Evolutionary conservation across 2,888 invertebrate species (phyloP), one percentile per base, ranked within the genome.

Genomic region (Euplexia lucipara): DNA sequence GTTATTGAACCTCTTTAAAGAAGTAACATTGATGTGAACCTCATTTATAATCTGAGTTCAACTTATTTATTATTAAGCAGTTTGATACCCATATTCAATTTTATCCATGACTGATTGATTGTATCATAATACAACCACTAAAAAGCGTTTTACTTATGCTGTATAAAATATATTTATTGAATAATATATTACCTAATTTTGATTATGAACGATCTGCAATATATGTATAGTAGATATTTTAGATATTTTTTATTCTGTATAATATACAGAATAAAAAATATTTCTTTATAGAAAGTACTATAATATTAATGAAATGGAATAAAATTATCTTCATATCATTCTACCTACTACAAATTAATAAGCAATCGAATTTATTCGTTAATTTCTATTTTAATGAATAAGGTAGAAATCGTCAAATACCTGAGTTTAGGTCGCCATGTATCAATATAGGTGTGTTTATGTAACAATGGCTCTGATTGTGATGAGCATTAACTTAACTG

Each of bases 151-250:
- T 35, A 22, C 48, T 22, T 14, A 42, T 30, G 14, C 16, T 70
- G 41, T 70, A 60, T 30, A 49, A 45, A 72, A 72, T 44, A 71
- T 47, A 5, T 37, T 37, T 48, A 32, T 48, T 48, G n/a, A 44
- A 37, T 49, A 44, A 39, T 39, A 26, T 47, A n/a, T 60, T 42
- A 70, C 34, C 37, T 39, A 61, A 47, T 62, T 64, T 42, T 63
- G 37, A 32, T 6, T 48, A 37, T 7, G 26, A 74, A 72, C 44
- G 78, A 78, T 78, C 78, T 78, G 78, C 65, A 54, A 80, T 61
- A 66, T 69, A 62, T 47, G 8, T 60, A 64, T 42, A 52, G 16
- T 32, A 48, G 52, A 61, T 10, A 41, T n/a, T n/a, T n/a, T n/a
- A n/a, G n/a, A n/a, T n/a, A n/a, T n/a, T n/a, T n/a, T n/a, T n/a